These are phyloP conservation scores for Pteria penguin DNA, from an alignment of 2,888 invertebrate genomes.

Conservation along the genomic window DNA sequence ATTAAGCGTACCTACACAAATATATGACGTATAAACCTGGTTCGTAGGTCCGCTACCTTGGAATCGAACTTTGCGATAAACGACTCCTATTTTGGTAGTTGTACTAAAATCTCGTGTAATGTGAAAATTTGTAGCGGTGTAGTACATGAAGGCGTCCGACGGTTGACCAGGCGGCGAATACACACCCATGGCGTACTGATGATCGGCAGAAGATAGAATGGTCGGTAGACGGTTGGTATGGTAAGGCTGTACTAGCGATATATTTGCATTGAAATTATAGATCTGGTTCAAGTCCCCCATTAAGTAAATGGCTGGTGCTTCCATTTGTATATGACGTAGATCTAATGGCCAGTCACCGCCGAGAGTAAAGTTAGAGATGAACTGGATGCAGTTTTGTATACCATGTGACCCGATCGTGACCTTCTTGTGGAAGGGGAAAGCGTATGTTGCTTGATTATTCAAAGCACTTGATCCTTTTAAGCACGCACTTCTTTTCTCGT, in stretches of 20 bases:
- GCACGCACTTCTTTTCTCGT: conserved; percentile 31
- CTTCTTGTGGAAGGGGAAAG: conserved; percentile 48
- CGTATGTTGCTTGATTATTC: conserved; percentile 44
- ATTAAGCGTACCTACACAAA: conserved; percentile 50
- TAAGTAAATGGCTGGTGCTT: conserved; percentile 54
- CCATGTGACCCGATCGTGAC: conserved; percentile 53
- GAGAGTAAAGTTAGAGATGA: conserved; percentile 50
- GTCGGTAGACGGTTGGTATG: conserved; percentile 36
- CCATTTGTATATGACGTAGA: conserved; percentile 46
- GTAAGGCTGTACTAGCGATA: conserved; percentile 22
- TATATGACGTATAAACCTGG: conserved; percentile 47
- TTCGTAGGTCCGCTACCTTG: conserved; percentile 17
- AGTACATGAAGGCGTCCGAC: conserved; percentile 36
- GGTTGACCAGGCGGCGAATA: conserved; percentile 51
- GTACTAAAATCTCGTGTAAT: conserved; percentile 8
- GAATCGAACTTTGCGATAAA: conserved; percentile 47
- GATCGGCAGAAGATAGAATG: conserved; percentile 44
- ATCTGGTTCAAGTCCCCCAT: conserved; percentile 45
- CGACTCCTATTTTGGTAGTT: conserved; percentile 52
- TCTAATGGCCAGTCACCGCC: conserved; percentile 51
- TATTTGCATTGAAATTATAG: conserved; percentile 37
- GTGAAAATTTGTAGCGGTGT: conserved; percentile 20
- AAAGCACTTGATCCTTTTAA: conserved; percentile 36
- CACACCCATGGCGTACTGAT: conserved; percentile 52
- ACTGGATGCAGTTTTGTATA: conserved; percentile 47